A percentile compares a stretch with the other conserved stretches of the same genome.
Evolutionary conservation across 2,797 vertebrate genomes (phyloP).

Genomic region (Anomalospiza imberbis): DNA sequence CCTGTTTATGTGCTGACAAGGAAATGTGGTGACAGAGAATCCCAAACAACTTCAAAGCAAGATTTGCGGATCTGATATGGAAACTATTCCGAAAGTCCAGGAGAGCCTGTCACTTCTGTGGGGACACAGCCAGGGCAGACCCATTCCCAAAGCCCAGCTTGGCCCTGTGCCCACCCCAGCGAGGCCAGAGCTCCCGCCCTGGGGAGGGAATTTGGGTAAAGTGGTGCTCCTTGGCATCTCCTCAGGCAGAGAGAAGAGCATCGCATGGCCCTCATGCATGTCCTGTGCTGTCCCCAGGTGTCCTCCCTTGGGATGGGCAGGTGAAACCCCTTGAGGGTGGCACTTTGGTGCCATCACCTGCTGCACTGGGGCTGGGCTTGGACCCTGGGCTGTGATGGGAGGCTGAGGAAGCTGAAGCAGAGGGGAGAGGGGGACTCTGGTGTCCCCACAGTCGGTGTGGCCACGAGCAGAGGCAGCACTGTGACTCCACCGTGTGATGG

Average conservation of each 20-base stretch:
- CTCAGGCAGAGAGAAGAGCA: not conserved
- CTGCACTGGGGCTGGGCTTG: not conserved
- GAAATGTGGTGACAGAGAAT: constrained; percentile 64
- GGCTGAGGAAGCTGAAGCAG: not conserved
- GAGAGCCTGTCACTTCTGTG: not conserved
- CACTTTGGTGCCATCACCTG: no score
- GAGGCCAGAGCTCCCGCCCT: not conserved
- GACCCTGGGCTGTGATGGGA: rapidly evolving
- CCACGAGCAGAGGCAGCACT: rapidly evolving
- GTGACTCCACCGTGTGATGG: not conserved
- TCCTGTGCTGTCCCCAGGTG: not conserved
- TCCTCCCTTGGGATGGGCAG: not conserved
- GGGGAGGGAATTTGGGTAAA: not conserved
- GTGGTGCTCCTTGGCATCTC: not conserved
- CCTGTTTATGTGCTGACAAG: constrained; percentile 56
- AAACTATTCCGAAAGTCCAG: constrained; percentile 24
- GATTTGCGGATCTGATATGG: constrained; percentile 33
- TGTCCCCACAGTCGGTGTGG: rapidly evolving
- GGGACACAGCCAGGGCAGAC: not conserved
- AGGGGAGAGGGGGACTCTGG: not conserved
- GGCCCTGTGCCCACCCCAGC: not conserved
- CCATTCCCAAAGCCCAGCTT: not conserved
- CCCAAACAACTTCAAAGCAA: constrained; percentile 69
- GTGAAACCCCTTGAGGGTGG: rapidly evolving
- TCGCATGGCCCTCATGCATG: rapidly evolving